These are phyloP conservation scores for Oxytorus armatus DNA, from an alignment of 2,888 invertebrate species.

Conservation along the genomic window DNA sequence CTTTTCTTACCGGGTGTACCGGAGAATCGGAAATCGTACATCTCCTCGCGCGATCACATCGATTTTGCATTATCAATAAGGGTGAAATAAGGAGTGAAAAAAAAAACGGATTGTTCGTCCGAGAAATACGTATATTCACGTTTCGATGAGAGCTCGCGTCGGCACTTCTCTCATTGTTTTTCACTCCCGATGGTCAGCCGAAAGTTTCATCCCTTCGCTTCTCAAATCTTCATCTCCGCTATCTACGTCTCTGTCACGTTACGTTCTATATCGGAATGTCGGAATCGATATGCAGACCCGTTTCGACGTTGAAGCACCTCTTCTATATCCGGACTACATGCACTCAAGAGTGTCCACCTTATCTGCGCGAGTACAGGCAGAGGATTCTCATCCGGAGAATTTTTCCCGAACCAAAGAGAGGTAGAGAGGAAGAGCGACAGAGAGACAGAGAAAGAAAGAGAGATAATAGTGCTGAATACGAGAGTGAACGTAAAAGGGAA, in stretches of 20 bases:
- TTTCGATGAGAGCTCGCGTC: slow-evolving; percentile 21
- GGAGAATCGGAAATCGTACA: slow-evolving; percentile 51
- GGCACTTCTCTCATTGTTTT: slow-evolving; percentile 36
- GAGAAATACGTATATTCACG: not conserved
- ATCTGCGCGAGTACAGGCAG: slow-evolving; percentile 53
- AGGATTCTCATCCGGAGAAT: slow-evolving; percentile 26
- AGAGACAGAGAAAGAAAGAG: not conserved
- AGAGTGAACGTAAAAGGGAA: too few relatives aligned
- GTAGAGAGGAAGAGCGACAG: too few relatives aligned
- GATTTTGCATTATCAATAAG: too few relatives aligned
- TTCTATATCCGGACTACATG: slow-evolving; percentile 20
- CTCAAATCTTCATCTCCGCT: slow-evolving; percentile 17
- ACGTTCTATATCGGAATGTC: slow-evolving; percentile 6
- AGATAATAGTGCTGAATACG: too few relatives aligned
- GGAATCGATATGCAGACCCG: slow-evolving; percentile 54
- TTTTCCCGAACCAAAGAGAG: not conserved
- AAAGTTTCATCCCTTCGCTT: slow-evolving; percentile 45
- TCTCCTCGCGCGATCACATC: not conserved
- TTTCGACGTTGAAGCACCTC: slow-evolving; percentile 11
- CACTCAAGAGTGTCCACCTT: slow-evolving; percentile 58
- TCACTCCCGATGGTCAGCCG: slow-evolving; percentile 31
- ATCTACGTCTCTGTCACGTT: slow-evolving; percentile 11
- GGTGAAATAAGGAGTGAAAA: too few relatives aligned
- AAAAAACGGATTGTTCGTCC: too few relatives aligned
- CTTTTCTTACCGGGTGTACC: slow-evolving; percentile 63